A percentile compares a stretch with the other conserved stretches of the same genome.
Evolutionary conservation across 2,888 invertebrate species (phyloP).

Genomic region (Chymomyza caudatula): DNA sequence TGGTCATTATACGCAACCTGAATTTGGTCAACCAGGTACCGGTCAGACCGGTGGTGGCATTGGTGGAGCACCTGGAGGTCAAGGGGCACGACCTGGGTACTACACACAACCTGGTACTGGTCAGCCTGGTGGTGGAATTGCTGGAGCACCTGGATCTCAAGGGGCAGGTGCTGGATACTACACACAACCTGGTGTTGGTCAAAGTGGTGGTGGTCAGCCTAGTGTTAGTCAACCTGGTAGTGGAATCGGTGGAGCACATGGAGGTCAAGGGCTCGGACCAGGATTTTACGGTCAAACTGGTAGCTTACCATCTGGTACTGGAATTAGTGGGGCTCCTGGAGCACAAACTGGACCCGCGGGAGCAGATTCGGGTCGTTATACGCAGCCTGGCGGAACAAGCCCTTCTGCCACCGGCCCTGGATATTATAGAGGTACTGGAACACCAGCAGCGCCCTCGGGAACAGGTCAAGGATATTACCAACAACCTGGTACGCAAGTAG

Average conservation of each 20-base stretch:
- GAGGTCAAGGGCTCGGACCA: conserved; percentile 18
- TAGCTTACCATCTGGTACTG: conserved; percentile 10
- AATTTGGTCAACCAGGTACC: conserved; percentile 6
- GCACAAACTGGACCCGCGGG: conserved; percentile 15
- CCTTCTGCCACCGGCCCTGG: conserved; percentile 20
- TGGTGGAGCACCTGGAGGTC: background rate
- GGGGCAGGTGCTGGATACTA: too few relatives aligned
- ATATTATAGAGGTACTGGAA: conserved; percentile 16
- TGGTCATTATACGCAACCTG: background rate
- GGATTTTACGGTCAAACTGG: conserved; percentile 17
- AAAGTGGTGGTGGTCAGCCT: background rate
- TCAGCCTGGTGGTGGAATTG: conserved; percentile 8
- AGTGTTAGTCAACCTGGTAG: background rate
- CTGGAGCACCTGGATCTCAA: conserved; percentile 12
- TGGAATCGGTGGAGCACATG: conserved; percentile 8
- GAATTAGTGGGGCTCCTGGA: conserved; percentile 15
- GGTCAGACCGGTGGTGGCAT: background rate
- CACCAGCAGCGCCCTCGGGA: conserved; percentile 11
- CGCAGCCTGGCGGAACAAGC: conserved; percentile 6
- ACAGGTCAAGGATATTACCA: background rate
- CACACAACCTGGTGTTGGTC: conserved; percentile 6
- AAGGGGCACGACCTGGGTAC: background rate
- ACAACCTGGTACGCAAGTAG: conserved; percentile 12
- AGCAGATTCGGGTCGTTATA: background rate
- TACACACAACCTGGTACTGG: background rate